Evolutionary conservation across 2,113 vertebrate genomes (phyloP), one percentile per base, ranked within the genome.

Genomic region (Xyrauchen texanus): DNA sequence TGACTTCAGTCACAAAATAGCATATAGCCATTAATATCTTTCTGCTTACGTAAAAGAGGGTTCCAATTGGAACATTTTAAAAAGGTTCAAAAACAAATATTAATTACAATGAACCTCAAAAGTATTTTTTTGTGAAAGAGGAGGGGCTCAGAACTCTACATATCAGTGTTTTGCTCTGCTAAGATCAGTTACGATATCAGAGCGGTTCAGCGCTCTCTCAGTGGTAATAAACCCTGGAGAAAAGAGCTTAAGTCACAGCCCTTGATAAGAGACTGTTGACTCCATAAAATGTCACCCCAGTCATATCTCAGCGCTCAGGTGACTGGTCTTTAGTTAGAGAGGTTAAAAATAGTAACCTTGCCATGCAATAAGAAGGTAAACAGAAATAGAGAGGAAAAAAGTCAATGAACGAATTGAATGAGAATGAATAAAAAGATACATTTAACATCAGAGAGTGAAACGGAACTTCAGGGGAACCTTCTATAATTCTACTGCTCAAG

Each of bases 251-350:
- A 66, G 53, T 49, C 78, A 73, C 51, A 52, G 68, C n/a, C 44
- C 62, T 62, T 16, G 47, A 45, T 63, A 42, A 62, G 47, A 57
- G 42, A 74, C 42, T 58, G 70, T 34, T 80, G 70, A 58, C 45
- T 65, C 55, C 71, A 73, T 80, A 74, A 67, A 74, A 80, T 80
- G 78, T 74, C 78, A 80, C 69, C 64, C 46, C 21, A 34, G 69
- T 73, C 78, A 80, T 66, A 67, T 74, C 78, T 80, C 78, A 64
- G 64, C 67, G 52, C 64, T 42, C 16, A 67, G 52, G 74, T 73
- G 55, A 74, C 67, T 11, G 69, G 49, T 67, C 61, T 72, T 21
- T 66, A 76, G 42, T 34, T 1, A 76, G n/a, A 34, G 63, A 53
- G 74, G 62, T 76, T 55, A 76, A 74, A 80, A 67, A 72, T 71